Evolutionary conservation across 2,113 vertebrate species (phyloP).

Genomic region (Phrynocephalus versicolor): DNA sequence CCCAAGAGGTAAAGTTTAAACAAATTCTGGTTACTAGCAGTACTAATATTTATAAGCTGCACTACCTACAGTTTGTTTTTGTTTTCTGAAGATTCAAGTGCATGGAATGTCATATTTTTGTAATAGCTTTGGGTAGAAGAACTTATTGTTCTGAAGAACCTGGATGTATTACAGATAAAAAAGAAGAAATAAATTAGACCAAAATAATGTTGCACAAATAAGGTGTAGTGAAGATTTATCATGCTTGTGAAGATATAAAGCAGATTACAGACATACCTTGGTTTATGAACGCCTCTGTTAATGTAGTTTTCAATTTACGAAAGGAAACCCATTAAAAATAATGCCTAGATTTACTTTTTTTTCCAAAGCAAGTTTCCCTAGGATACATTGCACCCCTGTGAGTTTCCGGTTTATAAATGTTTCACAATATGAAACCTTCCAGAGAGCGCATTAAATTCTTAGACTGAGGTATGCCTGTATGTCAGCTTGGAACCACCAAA

Average conservation of each 20-base stretch:
- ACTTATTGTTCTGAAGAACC: slow-evolving; percentile 61
- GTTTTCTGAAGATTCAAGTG: slow-evolving; percentile 70
- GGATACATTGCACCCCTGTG: too few relatives aligned
- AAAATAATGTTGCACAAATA: slow-evolving; percentile 60
- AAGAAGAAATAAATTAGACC: slow-evolving; percentile 75
- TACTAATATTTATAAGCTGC: slow-evolving; percentile 57
- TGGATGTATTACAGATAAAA: slow-evolving; percentile 69
- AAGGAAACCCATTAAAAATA: too few relatives aligned
- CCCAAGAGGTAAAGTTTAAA: slow-evolving; percentile 84
- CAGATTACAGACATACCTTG: too few relatives aligned
- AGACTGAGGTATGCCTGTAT: too few relatives aligned
- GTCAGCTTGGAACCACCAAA: not conserved
- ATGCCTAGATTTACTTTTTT: too few relatives aligned
- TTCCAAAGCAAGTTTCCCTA: too few relatives aligned
- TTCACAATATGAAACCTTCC: too few relatives aligned
- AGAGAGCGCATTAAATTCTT: too few relatives aligned
- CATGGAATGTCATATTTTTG: slow-evolving; percentile 63
- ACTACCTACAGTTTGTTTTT: slow-evolving; percentile 62
- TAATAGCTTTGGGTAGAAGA: slow-evolving; percentile 62
- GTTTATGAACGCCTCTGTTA: too few relatives aligned
- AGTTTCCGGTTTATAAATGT: too few relatives aligned
- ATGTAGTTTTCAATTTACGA: too few relatives aligned
- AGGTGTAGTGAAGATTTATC: slow-evolving; percentile 60
- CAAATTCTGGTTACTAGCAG: slow-evolving; percentile 63
- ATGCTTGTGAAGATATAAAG: slow-evolving; percentile 42